A percentile compares a stretch with the other conserved stretches of the same genome.
Evolutionary conservation across 2,888 invertebrate species (phyloP).

Genomic region (Drosophila lutescens): DNA sequence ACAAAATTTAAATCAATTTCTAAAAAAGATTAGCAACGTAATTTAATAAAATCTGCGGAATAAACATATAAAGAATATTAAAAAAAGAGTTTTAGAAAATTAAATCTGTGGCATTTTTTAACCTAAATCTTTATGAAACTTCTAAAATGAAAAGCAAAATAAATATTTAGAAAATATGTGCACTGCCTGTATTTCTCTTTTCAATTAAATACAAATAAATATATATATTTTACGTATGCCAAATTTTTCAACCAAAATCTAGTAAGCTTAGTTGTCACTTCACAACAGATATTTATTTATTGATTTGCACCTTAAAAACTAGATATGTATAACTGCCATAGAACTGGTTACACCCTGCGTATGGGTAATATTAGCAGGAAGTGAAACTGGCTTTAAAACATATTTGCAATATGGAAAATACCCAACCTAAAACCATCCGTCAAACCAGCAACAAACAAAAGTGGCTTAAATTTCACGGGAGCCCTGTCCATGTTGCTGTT

Average conservation of each 20-base stretch:
- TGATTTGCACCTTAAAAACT: neutral
- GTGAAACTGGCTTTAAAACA: conserved; percentile 6
- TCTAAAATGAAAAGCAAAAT: neutral
- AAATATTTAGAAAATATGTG: neutral
- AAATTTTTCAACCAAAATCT: neutral
- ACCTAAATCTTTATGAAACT: neutral
- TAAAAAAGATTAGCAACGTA: too few relatives aligned
- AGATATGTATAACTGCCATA: neutral
- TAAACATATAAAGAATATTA: too few relatives aligned
- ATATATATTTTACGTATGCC: too few relatives aligned
- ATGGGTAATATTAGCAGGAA: conserved; percentile 2
- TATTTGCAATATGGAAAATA: conserved; percentile 10
- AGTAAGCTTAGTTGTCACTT: neutral
- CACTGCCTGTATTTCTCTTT: too few relatives aligned
- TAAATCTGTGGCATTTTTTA: neutral
- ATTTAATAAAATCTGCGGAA: too few relatives aligned
- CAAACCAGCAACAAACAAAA: conserved; percentile 48
- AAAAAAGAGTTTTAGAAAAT: too few relatives aligned
- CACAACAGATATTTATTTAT: neutral
- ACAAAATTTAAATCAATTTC: too few relatives aligned
- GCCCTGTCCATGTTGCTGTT: conserved; percentile 9
- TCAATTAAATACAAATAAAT: too few relatives aligned
- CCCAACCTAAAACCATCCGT: conserved; percentile 27
- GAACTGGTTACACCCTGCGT: conserved; percentile 11
- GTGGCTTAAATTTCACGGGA: conserved; percentile 64